Conservation (phyloP, 2,113 vertebrate species). For the Plecotus auritus region DNA sequence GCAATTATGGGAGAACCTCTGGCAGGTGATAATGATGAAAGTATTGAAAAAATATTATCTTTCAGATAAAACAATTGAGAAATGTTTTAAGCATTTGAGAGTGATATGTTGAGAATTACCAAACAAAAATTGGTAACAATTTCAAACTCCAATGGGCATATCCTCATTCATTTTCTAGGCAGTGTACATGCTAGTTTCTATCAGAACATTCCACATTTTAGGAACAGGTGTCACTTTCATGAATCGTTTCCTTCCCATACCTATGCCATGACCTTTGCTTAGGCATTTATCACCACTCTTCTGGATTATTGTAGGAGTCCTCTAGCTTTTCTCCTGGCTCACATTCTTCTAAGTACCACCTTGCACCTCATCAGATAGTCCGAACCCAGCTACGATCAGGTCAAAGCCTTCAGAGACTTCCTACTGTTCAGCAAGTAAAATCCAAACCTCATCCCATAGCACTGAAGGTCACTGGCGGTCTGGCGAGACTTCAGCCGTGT, state of each 20-base stretch:
- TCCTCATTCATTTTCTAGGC: not conserved
- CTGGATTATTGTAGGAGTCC: not conserved
- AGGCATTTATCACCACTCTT: not conserved
- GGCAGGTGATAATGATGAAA: not conserved
- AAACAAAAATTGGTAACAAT: not conserved
- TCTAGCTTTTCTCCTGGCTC: not conserved
- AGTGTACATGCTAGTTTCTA: not conserved
- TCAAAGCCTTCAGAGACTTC: not conserved
- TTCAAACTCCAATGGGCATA: not conserved
- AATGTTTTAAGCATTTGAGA: constrained; percentile 9
- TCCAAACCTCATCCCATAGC: not conserved
- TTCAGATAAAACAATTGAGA: constrained; percentile 9
- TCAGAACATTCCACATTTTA: not conserved
- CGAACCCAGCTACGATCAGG: not conserved
- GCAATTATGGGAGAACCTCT: not conserved
- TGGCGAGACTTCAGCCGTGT: not conserved
- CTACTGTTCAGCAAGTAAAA: not conserved
- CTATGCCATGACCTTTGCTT: not conserved
- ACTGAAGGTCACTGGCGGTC: not conserved
- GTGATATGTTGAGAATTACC: not conserved
- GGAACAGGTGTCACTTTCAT: not conserved
- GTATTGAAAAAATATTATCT: not conserved
- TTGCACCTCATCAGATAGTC: not conserved
- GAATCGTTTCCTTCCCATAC: not conserved
- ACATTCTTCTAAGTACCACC: not conserved